These are phyloP conservation scores for Accipiter cooperii DNA, from an alignment of 2,113 vertebrate genomes.

Conservation along the genomic window DNA sequence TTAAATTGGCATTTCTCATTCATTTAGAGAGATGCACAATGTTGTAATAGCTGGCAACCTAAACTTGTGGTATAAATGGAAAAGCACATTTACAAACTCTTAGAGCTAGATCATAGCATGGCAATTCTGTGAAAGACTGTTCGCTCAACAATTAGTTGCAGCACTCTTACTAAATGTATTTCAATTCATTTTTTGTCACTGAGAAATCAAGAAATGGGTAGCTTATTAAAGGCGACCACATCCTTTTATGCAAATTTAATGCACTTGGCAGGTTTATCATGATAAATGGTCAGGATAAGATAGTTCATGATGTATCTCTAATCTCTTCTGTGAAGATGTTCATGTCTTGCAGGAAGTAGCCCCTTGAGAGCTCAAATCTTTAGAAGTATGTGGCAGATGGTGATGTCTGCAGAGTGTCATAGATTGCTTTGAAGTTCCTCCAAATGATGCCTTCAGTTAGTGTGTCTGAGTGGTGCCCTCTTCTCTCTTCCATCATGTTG, in stretches of 20 bases:
- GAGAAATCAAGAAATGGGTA: constrained; percentile 27
- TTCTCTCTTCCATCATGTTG: neutral
- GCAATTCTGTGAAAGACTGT: neutral
- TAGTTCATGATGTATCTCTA: constrained; percentile 40
- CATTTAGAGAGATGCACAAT: neutral
- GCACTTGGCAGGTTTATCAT: constrained; percentile 40
- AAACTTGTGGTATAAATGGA: neutral
- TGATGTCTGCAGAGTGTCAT: neutral
- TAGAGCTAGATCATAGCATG: neutral
- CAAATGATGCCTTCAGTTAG: neutral
- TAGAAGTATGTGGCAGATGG: constrained; percentile 33
- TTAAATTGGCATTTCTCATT: neutral
- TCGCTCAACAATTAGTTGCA: neutral
- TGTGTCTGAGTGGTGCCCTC: neutral
- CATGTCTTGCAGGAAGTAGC: constrained; percentile 32
- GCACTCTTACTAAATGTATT: constrained; percentile 6
- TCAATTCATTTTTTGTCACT: constrained; percentile 29
- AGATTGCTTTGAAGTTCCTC: constrained; percentile 41
- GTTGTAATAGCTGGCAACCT: neutral
- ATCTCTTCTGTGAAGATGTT: constrained; percentile 40
- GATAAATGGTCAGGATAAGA: constrained; percentile 37
- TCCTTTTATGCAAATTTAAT: constrained; percentile 57
- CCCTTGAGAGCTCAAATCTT: constrained; percentile 6
- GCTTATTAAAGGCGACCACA: constrained; percentile 31
- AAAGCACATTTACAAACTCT: neutral